Conservation (phyloP, 1,140 invertebrate genomes). For the Pygmarrhopalites habei region DNA sequence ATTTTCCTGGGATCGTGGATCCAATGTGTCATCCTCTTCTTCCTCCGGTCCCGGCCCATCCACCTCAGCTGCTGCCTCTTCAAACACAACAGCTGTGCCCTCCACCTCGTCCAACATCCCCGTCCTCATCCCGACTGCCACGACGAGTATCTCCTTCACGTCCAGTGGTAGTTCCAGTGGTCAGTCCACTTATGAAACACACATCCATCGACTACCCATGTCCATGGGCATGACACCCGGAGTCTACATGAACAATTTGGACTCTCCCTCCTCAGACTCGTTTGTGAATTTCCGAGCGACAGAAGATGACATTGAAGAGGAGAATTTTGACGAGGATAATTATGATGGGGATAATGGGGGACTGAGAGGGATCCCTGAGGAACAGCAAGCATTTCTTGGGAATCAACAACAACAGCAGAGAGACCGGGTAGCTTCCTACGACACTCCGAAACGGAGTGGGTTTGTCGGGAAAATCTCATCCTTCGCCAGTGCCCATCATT, state of each 20-base stretch:
- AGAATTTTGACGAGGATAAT: constrained; percentile 2
- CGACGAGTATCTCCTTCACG: constrained; percentile 6
- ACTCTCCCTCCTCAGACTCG: constrained; percentile 2
- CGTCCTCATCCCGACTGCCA: constrained; percentile 1
- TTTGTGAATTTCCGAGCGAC: constrained; percentile 8
- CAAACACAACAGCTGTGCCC: constrained; percentile 6
- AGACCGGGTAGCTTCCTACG: neutral
- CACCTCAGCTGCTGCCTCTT: neutral
- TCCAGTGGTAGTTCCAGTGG: neutral
- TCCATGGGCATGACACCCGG: neutral
- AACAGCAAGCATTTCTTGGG: neutral
- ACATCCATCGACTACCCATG: neutral
- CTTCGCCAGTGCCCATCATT: neutral
- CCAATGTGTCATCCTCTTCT: no score
- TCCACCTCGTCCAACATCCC: neutral
- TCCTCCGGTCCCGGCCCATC: no score
- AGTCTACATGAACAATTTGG: constrained; percentile 12
- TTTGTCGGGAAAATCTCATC: neutral
- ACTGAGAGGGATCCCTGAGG: neutral
- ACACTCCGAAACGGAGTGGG: neutral
- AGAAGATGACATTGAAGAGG: constrained; percentile 13
- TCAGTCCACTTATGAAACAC: constrained; percentile 4
- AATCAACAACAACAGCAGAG: neutral
- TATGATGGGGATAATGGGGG: constrained; percentile 25
- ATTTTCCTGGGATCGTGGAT: constrained; percentile 14